A percentile compares a stretch with the other conserved stretches of the same genome.
Conservation (phyloP, 2,797 vertebrate genomes). For the Smutsia temminckii region DNA sequence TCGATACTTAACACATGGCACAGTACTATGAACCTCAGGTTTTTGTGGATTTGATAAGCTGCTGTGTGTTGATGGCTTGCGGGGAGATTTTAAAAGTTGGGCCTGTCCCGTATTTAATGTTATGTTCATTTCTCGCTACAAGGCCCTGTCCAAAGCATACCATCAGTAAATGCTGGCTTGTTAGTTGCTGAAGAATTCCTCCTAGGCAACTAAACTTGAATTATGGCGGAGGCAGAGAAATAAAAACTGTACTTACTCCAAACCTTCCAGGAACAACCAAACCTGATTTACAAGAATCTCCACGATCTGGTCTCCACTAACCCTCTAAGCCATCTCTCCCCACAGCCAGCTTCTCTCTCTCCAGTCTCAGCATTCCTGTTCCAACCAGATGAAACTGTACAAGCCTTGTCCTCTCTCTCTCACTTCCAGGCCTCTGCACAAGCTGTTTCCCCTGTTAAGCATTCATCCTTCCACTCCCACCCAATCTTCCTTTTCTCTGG, state of each 20-base stretch:
- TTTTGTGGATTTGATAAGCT: neutral
- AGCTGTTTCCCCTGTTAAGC: neutral
- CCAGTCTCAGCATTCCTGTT: neutral
- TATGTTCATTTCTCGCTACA: neutral
- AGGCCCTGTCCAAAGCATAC: neutral
- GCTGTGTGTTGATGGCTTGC: neutral
- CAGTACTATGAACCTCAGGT: neutral
- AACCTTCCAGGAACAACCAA: neutral
- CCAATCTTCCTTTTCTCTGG: neutral
- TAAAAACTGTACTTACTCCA: neutral
- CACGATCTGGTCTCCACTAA: neutral
- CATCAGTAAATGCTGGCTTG: neutral
- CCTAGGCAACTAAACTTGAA: neutral
- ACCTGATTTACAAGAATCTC: neutral
- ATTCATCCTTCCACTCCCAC: neutral
- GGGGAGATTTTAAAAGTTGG: neutral
- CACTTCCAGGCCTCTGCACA: neutral
- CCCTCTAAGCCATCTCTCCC: neutral
- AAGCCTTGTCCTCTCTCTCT: neutral
- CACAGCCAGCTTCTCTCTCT: too few relatives aligned
- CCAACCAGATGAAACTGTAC: neutral
- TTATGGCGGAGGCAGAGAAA: neutral
- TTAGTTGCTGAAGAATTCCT: neutral
- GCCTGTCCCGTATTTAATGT: neutral
- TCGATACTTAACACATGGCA: neutral